Conservation (phyloP, 2,113 vertebrate genomes). For the Lampris incognitus region DNA sequence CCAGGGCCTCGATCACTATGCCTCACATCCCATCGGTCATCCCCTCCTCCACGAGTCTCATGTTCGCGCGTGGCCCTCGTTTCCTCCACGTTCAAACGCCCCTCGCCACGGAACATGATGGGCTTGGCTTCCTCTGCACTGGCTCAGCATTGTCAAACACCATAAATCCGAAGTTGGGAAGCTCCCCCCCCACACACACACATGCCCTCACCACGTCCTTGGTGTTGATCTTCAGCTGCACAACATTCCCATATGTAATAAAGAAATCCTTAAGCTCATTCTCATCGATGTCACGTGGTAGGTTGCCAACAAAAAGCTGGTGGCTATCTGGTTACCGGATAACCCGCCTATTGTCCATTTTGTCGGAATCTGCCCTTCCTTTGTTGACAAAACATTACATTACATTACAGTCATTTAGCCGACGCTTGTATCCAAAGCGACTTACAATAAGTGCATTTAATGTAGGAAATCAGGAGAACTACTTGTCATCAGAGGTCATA, state of each 20-base stretch:
- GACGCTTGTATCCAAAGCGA: neutral
- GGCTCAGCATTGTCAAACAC: constrained; percentile 97
- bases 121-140: constrained; percentile 97
- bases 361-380: constrained; percentile 89
- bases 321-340: constrained; percentile 95
- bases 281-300: constrained; percentile 94
- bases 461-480: too few relatives aligned
- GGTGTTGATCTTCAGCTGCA: constrained; percentile 98
- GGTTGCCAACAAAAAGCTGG: constrained; percentile 96
- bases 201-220: constrained; percentile 84
- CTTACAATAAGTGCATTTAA: too few relatives aligned
- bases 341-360: constrained; percentile 90
- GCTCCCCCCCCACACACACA: constrained; percentile 83
- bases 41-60: constrained; percentile 85
- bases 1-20: constrained; percentile 92
- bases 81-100: constrained; percentile 97
- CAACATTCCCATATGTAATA: constrained; percentile 95
- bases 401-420: neutral
- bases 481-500: too few relatives aligned
- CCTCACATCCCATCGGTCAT: constrained; percentile 91
- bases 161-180: constrained; percentile 99
- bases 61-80: constrained; percentile 92
- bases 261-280: constrained; percentile 96
- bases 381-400: neutral
- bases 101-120: constrained; percentile 97